Conservation (phyloP, 2,113 vertebrate genomes). For the Phaethornis superciliosus region DNA sequence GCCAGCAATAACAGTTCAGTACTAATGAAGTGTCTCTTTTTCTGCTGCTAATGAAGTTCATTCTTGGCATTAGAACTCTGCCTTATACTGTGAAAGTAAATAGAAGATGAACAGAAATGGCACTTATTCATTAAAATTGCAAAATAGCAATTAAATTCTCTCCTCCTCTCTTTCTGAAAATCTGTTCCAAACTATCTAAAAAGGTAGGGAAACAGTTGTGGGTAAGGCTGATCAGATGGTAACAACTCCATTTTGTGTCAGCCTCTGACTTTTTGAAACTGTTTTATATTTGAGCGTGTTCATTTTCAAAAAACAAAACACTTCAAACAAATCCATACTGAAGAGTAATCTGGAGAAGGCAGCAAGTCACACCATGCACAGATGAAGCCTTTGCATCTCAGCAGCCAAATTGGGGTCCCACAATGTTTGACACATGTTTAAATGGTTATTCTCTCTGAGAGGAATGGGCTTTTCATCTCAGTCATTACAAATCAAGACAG, state of each 20-base stretch:
- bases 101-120: slow-evolving; percentile 44
- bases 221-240: neutral
- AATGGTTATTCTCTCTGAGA: no score
- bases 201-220: neutral
- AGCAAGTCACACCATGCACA: accelerated
- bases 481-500: neutral
- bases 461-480: neutral
- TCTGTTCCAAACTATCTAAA: neutral
- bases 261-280: neutral
- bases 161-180: neutral
- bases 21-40: slow-evolving; percentile 67
- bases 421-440: accelerated
- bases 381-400: neutral
- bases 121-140: slow-evolving; percentile 60
- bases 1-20: slow-evolving; percentile 57
- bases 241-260: neutral
- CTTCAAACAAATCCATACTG: neutral
- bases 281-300: neutral
- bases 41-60: slow-evolving; percentile 45
- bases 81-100: slow-evolving; percentile 50
- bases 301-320: neutral
- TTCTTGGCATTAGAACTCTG: slow-evolving; percentile 48
- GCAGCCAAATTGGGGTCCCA: neutral
- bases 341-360: neutral
- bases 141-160: slow-evolving; percentile 50